phyloP scores from a whole-genome alignment of 2,888 invertebrate species.

The Bursaphelenchus okinawaensis region DNA sequence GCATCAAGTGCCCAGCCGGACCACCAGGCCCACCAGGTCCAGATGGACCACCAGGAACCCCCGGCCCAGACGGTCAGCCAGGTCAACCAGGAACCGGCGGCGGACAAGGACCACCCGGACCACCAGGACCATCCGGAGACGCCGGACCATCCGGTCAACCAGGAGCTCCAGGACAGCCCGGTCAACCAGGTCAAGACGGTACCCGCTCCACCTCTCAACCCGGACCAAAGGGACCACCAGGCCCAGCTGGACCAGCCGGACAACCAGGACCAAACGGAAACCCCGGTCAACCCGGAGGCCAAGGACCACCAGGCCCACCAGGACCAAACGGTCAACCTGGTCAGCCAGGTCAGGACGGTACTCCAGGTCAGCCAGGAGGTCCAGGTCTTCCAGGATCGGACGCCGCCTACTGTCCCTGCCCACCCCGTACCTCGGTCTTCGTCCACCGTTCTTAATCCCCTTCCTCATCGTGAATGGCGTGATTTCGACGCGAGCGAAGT shows the following conservation, averaged over 20 bases:
- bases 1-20: conserved; percentile 44
- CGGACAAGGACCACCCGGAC: conserved; percentile 26
- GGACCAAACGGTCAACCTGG: conserved; percentile 6
- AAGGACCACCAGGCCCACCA: background rate
- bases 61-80: conserved; percentile 40
- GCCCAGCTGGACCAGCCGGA: conserved; percentile 22
- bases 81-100: conserved; percentile 35
- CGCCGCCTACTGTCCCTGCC: conserved; percentile 28
- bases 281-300: conserved; percentile 12
- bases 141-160: conserved; percentile 40
- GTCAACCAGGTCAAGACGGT: background rate
- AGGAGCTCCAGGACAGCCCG: conserved; percentile 19
- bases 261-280: conserved; percentile 21
- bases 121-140: conserved; percentile 40
- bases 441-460: conserved; percentile 3
- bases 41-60: conserved; percentile 30
- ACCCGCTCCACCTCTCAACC: conserved; percentile 27
- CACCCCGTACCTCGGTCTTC: conserved; percentile 35
- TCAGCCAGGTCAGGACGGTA: background rate
- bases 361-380: conserved; percentile 10
- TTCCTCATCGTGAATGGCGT: background rate
- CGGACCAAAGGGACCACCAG: conserved; percentile 29
- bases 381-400: background rate
- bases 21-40: conserved; percentile 30
- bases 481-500: background rate